Conservation (phyloP, 1,140 invertebrate genomes). For the Cherax quadricarinatus region DNA sequence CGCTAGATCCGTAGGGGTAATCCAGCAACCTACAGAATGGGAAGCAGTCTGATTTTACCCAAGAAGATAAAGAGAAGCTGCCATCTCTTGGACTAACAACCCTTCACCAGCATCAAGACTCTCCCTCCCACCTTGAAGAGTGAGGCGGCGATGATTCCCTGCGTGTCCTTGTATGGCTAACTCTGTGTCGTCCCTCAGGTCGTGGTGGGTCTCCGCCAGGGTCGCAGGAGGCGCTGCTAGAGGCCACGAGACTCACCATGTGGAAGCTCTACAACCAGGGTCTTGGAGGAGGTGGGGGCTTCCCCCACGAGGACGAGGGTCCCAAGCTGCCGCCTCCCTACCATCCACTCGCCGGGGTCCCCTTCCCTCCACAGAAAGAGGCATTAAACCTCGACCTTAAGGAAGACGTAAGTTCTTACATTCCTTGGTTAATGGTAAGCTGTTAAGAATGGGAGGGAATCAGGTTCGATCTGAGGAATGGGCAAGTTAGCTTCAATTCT, state of each 20-base stretch:
- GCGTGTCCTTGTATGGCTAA: background rate
- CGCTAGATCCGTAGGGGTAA: no score
- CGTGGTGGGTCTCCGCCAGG: constrained; percentile 77
- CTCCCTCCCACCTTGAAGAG: no score
- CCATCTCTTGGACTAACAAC: no score
- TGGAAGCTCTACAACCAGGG: constrained; percentile 87
- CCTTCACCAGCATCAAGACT: no score
- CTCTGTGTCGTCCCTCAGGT: background rate
- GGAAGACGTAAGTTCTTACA: constrained; percentile 74
- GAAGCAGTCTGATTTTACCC: no score
- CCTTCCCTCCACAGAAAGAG: constrained; percentile 79
- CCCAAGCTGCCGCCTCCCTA: constrained; percentile 71
- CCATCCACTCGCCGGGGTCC: constrained; percentile 76
- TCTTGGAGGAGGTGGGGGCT: constrained; percentile 34
- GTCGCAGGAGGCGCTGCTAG: constrained; percentile 80
- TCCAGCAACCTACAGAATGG: no score
- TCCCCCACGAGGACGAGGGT: constrained; percentile 80
- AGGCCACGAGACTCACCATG: constrained; percentile 86
- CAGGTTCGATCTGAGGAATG: no score
- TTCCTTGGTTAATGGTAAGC: no score
- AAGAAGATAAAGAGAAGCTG: no score
- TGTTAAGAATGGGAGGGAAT: no score
- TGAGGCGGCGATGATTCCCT: no score
- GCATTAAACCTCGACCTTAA: constrained; percentile 81
- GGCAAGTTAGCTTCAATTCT: no score